These are phyloP conservation scores for Trichogramma pretiosum DNA, from an alignment of 1,140 invertebrate genomes.

Conservation along the genomic window DNA sequence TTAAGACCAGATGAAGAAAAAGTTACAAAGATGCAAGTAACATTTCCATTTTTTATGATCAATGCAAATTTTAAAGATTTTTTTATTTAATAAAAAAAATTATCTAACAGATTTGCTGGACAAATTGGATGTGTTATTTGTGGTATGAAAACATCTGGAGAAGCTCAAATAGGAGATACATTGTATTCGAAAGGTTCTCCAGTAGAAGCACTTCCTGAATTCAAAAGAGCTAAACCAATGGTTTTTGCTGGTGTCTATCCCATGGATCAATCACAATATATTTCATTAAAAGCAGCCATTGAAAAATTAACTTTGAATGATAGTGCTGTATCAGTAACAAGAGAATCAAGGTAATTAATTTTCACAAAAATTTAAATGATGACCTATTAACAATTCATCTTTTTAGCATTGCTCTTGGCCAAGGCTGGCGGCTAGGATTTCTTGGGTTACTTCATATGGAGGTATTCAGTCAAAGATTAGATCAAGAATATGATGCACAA, in stretches of 20 bases:
- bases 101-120: conserved; percentile 55
- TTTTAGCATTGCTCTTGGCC: conserved; percentile 80
- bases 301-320: conserved; percentile 92
- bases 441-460: conserved; percentile 92
- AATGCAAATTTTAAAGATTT: conserved; percentile 2
- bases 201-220: conserved; percentile 57
- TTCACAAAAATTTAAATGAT: conserved; percentile 1
- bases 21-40: conserved; percentile 58
- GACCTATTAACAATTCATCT: conserved; percentile 11
- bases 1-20: conserved; percentile 68
- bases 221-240: conserved; percentile 72
- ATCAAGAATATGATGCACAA: conserved; percentile 86
- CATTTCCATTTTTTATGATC: not conserved
- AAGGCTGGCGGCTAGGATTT: conserved; percentile 90
- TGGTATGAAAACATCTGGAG: conserved; percentile 69
- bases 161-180: conserved; percentile 81
- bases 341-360: conserved; percentile 66
- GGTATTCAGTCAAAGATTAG: conserved; percentile 85
- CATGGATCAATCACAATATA: conserved; percentile 76
- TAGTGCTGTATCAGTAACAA: conserved; percentile 69
- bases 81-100: conserved; percentile 12
- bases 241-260: conserved; percentile 94
- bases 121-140: conserved; percentile 76
- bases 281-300: conserved; percentile 66
- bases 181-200: conserved; percentile 50